Evolutionary conservation across 2,888 invertebrate species (phyloP), one percentile per base, ranked within the genome.

Genomic region (Limnephilus lunatus): DNA sequence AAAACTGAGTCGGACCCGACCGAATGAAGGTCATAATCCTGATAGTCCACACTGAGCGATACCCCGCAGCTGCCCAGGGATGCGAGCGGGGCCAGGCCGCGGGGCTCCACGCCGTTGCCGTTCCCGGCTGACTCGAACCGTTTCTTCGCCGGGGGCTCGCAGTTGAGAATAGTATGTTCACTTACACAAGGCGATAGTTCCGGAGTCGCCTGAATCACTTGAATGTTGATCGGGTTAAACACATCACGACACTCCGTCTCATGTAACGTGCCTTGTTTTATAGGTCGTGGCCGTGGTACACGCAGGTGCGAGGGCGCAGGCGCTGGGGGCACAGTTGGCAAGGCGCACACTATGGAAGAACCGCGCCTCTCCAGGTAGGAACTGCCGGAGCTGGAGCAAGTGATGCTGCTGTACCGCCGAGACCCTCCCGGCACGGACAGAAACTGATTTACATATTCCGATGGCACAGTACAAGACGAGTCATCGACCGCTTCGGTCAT

Each of bases 341-440:
- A 96, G 93, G 98, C 97, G 95, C 98, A 96, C 92, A 97, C 97
- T 93, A 98, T 97, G 82, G 98, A 97, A 32, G 98, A 98, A 94
- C 98, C 98, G 90, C 98, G 97, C 90, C 98, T 97, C 95, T 98
- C 98, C 94, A 98, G 96, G 94, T 98, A 98, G 92, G 98, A 98
- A 95, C 98, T 98, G 92, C 98, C 98, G 81, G 98, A 98, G 94
- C 98, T 98, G 94, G 98, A 98, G 95, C 98, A 98, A 53, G 98
- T 98, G 94, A 98, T 97, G 94, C 98, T 98, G 94, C 98, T 98
- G 94, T 97, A 96, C 87, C 98, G 97, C 85, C 98, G 95, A 15
- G 96, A 95, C 91, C 96, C 95, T 94, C 95, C 94, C 89, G 95
- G 95, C 93, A 95, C 95, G 93, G 95, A 94, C 92, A 95, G 94